Conservation (phyloP, 2,888 invertebrate genomes). For the Opisthograptis luteolata region DNA sequence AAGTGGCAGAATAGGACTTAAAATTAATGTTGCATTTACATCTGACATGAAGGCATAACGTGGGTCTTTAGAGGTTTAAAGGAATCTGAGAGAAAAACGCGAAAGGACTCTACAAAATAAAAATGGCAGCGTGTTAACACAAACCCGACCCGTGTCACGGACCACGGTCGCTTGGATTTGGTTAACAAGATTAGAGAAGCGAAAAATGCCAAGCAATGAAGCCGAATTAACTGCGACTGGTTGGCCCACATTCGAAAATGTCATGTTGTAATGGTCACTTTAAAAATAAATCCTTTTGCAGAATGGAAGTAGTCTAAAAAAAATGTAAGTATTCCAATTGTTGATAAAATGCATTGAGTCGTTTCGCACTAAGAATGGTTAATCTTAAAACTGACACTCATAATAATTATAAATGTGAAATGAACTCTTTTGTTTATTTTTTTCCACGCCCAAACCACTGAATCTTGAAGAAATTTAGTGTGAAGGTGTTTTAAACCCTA, state of each 20-base stretch:
- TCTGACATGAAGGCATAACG: neutral
- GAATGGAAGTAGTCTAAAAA: too few relatives aligned
- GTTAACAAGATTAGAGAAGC: constrained; percentile 74
- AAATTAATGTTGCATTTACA: neutral
- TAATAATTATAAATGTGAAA: too few relatives aligned
- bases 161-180: constrained; percentile 60
- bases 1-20: neutral
- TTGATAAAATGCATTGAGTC: too few relatives aligned
- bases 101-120: constrained; percentile 17
- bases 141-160: constrained; percentile 64
- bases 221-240: constrained; percentile 64
- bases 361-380: too few relatives aligned
- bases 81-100: constrained; percentile 18
- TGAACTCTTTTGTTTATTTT: too few relatives aligned
- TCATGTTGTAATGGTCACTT: constrained; percentile 3
- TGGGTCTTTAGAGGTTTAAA: constrained; percentile 1
- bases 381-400: too few relatives aligned
- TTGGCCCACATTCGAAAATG: constrained; percentile 26
- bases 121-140: constrained; percentile 54
- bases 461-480: too few relatives aligned
- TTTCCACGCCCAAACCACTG: too few relatives aligned
- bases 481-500: too few relatives aligned
- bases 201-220: constrained; percentile 72
- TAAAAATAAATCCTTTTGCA: neutral
- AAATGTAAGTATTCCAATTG: too few relatives aligned